Conservation (phyloP, 2,113 vertebrate species). For the Cephalopholis sonnerati region DNA sequence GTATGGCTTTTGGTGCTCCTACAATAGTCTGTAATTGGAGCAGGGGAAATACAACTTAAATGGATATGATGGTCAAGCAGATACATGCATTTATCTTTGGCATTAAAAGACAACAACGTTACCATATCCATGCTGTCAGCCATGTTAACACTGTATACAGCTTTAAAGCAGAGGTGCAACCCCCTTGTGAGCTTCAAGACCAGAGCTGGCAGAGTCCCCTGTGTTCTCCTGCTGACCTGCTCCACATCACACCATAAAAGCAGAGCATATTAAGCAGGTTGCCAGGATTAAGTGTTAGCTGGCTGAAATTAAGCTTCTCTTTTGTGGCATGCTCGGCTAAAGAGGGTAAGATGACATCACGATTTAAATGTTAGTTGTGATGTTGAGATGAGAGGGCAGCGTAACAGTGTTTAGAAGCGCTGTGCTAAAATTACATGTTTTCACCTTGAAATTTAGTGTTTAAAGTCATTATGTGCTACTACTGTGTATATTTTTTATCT, state of each 20-base stretch:
- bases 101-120: background rate
- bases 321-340: conserved; percentile 31
- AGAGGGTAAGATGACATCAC: conserved; percentile 16
- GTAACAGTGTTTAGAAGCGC: background rate
- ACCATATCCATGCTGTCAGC: background rate
- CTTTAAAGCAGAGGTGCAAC: background rate
- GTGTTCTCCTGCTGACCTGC: conserved; percentile 31
- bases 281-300: conserved; percentile 49
- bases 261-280: conserved; percentile 42
- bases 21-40: background rate
- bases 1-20: background rate
- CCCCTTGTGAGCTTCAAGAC: background rate
- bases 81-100: background rate
- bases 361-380: conserved; percentile 15
- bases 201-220: background rate
- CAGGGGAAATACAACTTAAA: background rate
- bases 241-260: conserved; percentile 42
- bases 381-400: background rate
- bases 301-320: conserved; percentile 49
- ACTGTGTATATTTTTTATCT: background rate
- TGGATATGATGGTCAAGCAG: background rate
- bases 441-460: background rate
- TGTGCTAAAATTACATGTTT: background rate
- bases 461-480: background rate
- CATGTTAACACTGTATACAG: background rate